Percentiles rank a stretch among this genome's conserved stretches.
phyloP scores from a whole-genome alignment of 2,797 vertebrate species.

The Myripristis jacobus region DNA sequence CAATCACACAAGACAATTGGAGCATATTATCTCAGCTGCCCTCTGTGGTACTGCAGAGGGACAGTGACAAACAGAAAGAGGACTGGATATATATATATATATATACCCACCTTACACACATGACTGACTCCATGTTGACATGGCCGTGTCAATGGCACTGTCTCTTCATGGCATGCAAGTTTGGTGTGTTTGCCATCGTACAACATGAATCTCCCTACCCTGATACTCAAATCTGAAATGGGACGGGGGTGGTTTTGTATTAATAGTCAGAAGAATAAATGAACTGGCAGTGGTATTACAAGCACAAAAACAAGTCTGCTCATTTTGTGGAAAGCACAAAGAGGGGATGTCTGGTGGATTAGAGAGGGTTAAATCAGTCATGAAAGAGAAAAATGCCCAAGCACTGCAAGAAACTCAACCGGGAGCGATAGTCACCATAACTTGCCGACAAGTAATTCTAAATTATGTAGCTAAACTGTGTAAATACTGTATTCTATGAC shows the following conservation, averaged over 20 bases:
- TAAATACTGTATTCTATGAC: conserved; percentile 71
- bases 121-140: conserved; percentile 50
- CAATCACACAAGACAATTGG: conserved; percentile 45
- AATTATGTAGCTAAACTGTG: conserved; percentile 67
- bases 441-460: conserved; percentile 29
- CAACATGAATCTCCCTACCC: conserved; percentile 33
- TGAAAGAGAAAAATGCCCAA: conserved; percentile 43
- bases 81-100: conserved; percentile 41
- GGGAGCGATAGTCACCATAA: conserved; percentile 34
- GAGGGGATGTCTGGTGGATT: conserved; percentile 38
- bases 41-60: conserved; percentile 59
- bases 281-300: conserved; percentile 39
- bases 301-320: conserved; percentile 50
- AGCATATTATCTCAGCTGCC: conserved; percentile 74
- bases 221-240: conserved; percentile 31
- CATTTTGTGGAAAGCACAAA: conserved; percentile 50
- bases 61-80: conserved; percentile 52
- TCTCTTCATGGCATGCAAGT: conserved; percentile 60
- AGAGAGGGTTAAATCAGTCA: conserved; percentile 22
- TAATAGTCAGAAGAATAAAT: conserved; percentile 16
- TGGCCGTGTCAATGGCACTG: conserved; percentile 36
- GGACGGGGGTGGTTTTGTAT: conserved; percentile 17
- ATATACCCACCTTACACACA: conserved; percentile 27
- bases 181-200: conserved; percentile 59
- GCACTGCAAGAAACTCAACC: conserved; percentile 64